Base-by-base conservation (phyloP, 2,113 vertebrate genomes). In the Saguinus midas region DNA sequence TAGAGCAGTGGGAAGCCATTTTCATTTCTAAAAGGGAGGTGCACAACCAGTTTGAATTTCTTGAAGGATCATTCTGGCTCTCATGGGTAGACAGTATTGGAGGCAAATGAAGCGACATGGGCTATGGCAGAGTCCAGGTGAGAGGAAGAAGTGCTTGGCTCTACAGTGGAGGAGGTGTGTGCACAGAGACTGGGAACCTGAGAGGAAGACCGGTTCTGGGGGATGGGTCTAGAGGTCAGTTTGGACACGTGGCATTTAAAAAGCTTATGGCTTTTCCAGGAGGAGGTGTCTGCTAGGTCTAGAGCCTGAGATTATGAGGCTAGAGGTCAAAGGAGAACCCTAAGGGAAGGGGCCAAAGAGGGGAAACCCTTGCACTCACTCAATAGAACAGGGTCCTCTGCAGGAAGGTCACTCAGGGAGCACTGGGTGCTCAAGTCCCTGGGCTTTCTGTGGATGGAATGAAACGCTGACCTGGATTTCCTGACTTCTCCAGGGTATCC, bases 51-150 rank as follows among this genome's bases (percentile, higher is more conserved):
- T 48, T 43, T 58, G 29, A 37, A 14, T 35, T 43, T 83, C 35
- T 6, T 83, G 79, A 57, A 90, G 55, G 45, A 50, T 37, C 70
- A 40, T 29, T 50, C 23, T 29, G 80, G 37, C 70, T 4, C 0
- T 43, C 16, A 25, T 3, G 6, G n/a, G 8, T 32, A 48, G 21
- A 70, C 52, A 57, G 8, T 6, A 10, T 7, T 37, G 27, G 17
- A 20, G 37, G 27, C 1, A 5, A 93, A 11, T 3, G 17, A 78
- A 85, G 52, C 3, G 5, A 37, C 0, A 1, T 4, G 6, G 50
- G 9, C 25, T 29, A 23, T 6, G 18, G 23, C 0, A 1, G 45
- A 29, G 16, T 37, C 10, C 12, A 20, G 29, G 55, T 35, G n/a
- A 90, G 45, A 93, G 17, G 35, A 91, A 13, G n/a, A 75, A 52